Percentiles rank a stretch among this genome's conserved stretches.
Evolutionary conservation across 2,113 vertebrate species (phyloP).

Genomic region (Zeus faber): DNA sequence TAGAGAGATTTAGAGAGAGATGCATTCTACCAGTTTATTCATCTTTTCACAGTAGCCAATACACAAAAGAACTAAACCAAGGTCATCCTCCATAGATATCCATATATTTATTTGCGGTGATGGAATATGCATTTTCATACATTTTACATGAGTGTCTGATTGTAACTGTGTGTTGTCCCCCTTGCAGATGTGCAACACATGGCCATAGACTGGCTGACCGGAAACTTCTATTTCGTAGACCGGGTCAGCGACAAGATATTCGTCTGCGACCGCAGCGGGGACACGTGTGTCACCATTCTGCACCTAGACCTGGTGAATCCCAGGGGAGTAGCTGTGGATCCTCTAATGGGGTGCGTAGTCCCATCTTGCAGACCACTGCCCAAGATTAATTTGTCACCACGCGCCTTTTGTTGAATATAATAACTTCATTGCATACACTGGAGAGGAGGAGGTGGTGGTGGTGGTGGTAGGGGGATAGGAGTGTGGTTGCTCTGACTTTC

Average conservation of each 20-base stretch:
- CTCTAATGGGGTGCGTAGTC: slow-evolving; percentile 88
- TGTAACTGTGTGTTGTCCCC: neutral
- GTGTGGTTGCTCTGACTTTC: slow-evolving; percentile 17
- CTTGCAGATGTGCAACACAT: slow-evolving; percentile 89
- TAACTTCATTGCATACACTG: neutral
- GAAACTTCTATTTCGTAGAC: slow-evolving; percentile 94
- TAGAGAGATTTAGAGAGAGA: too few species aligned
- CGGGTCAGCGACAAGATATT: slow-evolving; percentile 86
- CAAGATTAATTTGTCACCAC: slow-evolving; percentile 47
- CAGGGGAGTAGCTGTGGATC: slow-evolving; percentile 90
- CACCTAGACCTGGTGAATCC: slow-evolving; percentile 90
- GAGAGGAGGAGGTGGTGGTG: neutral
- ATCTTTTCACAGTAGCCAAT: too few species aligned
- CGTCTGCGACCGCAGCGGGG: slow-evolving; percentile 80
- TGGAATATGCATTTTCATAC: too few species aligned
- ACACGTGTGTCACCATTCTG: slow-evolving; percentile 87
- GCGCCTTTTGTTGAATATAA: slow-evolving; percentile 22
- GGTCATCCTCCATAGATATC: too few species aligned
- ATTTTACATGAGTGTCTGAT: too few species aligned
- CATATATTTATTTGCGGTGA: too few species aligned
- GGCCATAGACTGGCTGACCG: slow-evolving; percentile 92
- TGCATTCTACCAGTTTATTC: too few species aligned
- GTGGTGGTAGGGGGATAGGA: neutral
- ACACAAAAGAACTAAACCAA: too few species aligned
- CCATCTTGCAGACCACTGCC: neutral